A percentile compares a stretch with the other conserved stretches of the same genome.
Conservation (phyloP, 2,113 vertebrate genomes). For the Tinamus guttatus region DNA sequence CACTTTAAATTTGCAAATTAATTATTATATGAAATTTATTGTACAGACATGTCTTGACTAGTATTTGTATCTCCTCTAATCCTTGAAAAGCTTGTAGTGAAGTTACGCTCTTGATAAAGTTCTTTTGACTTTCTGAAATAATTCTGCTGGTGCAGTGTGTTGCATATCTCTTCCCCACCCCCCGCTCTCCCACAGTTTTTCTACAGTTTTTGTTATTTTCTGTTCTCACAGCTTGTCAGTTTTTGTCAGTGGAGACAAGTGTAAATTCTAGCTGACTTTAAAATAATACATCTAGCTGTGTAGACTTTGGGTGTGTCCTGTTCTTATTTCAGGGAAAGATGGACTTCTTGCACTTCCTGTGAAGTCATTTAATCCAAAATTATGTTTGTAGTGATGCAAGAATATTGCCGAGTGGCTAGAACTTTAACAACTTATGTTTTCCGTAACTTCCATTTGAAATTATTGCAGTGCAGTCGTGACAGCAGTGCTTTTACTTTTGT, state of each 20-base stretch:
- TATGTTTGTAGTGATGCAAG: neutral
- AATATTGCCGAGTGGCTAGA: neutral
- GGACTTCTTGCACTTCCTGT: neutral
- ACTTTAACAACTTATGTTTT: neutral
- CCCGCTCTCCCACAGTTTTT: fast-evolving
- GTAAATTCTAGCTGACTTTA: neutral
- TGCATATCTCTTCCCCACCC: neutral
- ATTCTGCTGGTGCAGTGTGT: neutral
- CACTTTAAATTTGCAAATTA: neutral
- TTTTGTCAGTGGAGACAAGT: neutral
- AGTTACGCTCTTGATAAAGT: neutral
- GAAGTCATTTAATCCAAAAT: neutral
- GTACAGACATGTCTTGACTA: neutral
- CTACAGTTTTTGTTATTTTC: neutral
- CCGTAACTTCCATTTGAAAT: neutral
- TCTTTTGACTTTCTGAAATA: neutral
- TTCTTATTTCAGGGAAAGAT: neutral
- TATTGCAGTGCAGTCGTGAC: neutral
- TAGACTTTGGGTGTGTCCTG: neutral
- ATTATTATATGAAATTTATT: neutral
- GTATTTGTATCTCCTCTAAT: neutral
- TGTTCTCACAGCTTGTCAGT: neutral
- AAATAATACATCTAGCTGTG: neutral
- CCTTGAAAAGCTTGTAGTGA: neutral
- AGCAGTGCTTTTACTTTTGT: neutral